Percentiles rank a stretch among this genome's conserved stretches.
phyloP scores from a whole-genome alignment of 2,888 invertebrate species.

The Hetaerina titia region DNA sequence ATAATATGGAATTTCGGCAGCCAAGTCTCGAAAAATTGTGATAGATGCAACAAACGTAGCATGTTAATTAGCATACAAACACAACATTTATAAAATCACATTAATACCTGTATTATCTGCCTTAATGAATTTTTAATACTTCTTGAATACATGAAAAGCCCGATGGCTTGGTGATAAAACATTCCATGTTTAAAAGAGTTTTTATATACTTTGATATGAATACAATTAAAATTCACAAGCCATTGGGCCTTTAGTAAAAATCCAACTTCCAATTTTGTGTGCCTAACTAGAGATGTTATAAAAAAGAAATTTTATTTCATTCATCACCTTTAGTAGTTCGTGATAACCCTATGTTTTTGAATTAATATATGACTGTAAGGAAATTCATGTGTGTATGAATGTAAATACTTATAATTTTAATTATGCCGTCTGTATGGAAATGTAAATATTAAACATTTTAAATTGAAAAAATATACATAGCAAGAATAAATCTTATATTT shows the following conservation, averaged over 20 bases:
- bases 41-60: background rate
- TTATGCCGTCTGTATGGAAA: background rate
- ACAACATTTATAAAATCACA: background rate
- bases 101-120: too few relatives aligned
- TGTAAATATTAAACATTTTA: background rate
- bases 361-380: background rate
- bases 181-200: background rate
- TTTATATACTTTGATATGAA: background rate
- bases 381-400: background rate
- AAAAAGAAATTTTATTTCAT: background rate
- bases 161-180: background rate
- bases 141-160: background rate
- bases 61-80: too few relatives aligned
- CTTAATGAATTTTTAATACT: too few relatives aligned
- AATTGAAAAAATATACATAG: background rate
- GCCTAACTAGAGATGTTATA: too few relatives aligned
- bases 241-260: background rate
- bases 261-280: too few relatives aligned
- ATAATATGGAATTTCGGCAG: background rate
- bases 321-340: background rate
- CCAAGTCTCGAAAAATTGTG: background rate
- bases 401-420: background rate
- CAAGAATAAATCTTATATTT: background rate
- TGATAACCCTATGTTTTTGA: background rate
- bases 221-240: background rate